Evolutionary conservation across 2,113 vertebrate species (phyloP), one percentile per base, ranked within the genome.

Genomic region (Ageneiosus marmoratus): DNA sequence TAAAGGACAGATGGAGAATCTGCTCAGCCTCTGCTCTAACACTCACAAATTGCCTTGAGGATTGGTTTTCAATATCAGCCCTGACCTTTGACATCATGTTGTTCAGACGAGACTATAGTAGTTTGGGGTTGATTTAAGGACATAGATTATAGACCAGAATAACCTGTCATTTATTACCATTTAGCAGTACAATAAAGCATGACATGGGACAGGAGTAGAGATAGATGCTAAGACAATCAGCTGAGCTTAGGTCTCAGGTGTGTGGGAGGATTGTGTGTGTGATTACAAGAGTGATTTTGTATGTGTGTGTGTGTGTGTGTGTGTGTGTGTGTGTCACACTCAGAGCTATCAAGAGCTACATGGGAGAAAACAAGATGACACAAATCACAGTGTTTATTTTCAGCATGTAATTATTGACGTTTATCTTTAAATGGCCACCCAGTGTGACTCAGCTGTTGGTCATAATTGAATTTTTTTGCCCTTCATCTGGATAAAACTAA

Each of bases 21-120:
- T 32, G 32, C 79, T 56, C 65, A 48, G 27, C 82, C 53, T 69
- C 29, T 50, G 48, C 37, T 41, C 63, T 77, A 81, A 86, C 55
- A 55, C 24, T 32, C 12, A 51, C 76, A 86, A 86, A 86, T 84
- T 84, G 55, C 77, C 56, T 63, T 27, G 4, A 41, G 80, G 80
- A 86, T 85, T 80, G 80, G 81, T 86, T 86, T 83, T 83, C 85
- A 80, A 85, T 88, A 88, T 67, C 46, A 82, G 65, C 48, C 37
- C 50, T 88, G 27, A 86, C 82, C 82, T 86, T 44, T 84, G 84
- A 84, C 80, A 69, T 41, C 20, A 27, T 80, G 72, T 77, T 79
- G 72, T 77, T 73, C 41, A 78, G 73, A 76, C 41, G 58, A 72
- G 63, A 55, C 32, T 53, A 48, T 32, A 29, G 60, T 80, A 56